These are phyloP conservation scores for Telmatherina bonti DNA, from an alignment of 2,797 vertebrate genomes.

Conservation along the genomic window DNA sequence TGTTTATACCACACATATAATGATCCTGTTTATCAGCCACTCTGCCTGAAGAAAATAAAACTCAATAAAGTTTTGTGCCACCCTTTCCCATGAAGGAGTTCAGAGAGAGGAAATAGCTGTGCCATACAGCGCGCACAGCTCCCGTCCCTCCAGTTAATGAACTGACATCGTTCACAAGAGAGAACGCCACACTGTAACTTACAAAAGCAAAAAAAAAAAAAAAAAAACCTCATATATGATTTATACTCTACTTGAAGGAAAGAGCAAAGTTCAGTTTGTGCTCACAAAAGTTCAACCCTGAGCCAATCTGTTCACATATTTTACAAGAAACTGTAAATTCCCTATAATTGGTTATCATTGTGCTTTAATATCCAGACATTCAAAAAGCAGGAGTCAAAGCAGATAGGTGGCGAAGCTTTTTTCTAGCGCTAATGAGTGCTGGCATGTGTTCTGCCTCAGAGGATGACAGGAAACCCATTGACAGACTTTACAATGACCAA, in stretches of 20 bases:
- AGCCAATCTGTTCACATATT: conserved; percentile 10
- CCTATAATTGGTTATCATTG: conserved; percentile 18
- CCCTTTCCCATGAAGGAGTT: conserved; percentile 17
- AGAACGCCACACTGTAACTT: neutral
- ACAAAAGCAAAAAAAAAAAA: conserved; percentile 7
- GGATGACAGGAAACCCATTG: conserved; percentile 43
- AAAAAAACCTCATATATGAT: too few relatives aligned
- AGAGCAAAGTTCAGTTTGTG: conserved; percentile 35
- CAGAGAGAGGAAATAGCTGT: conserved; percentile 16
- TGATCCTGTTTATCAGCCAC: conserved; percentile 47
- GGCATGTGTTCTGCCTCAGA: conserved; percentile 55
- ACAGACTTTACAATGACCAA: conserved; percentile 56
- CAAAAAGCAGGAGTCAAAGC: conserved; percentile 20
- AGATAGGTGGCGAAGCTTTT: conserved; percentile 24
- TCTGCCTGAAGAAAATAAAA: conserved; percentile 36
- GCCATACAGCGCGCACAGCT: neutral
- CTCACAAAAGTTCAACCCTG: conserved; percentile 19
- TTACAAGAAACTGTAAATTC: conserved; percentile 3
- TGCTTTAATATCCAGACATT: conserved; percentile 19
- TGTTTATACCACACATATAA: conserved; percentile 55
- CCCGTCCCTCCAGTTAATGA: conserved; percentile 16
- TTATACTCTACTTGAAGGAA: conserved; percentile 18
- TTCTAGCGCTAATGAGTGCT: conserved; percentile 50
- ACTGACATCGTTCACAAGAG: conserved; percentile 31
- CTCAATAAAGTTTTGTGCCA: conserved; percentile 30